Percentiles rank a stretch among this genome's conserved stretches.
Conservation (phyloP, 2,888 invertebrate genomes). For the Mylabris sibirica region DNA sequence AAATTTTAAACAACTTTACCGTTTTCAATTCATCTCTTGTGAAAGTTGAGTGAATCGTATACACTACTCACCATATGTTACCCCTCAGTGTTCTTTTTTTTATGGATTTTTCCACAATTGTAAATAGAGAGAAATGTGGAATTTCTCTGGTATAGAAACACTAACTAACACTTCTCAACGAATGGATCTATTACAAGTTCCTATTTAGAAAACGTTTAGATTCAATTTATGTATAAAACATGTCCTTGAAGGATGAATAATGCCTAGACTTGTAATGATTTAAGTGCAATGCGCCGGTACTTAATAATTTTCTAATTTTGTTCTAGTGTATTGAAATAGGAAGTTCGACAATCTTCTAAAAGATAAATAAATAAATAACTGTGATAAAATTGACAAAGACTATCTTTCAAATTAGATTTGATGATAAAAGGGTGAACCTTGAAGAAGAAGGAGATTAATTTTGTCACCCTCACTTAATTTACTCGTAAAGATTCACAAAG, state of each 20-base stretch:
- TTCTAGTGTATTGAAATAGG: too few species aligned
- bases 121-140: too few species aligned
- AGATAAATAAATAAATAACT: neutral
- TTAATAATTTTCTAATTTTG: neutral
- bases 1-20: conserved; percentile 21
- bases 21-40: conserved; percentile 19
- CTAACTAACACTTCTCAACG: neutral
- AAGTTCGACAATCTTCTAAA: neutral
- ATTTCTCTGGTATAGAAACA: too few species aligned
- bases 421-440: too few species aligned
- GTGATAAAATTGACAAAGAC: conserved; percentile 14
- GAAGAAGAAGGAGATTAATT: conserved; percentile 22
- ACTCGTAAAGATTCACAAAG: neutral
- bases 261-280: conserved; percentile 22
- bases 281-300: neutral
- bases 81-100: too few species aligned
- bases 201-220: conserved; percentile 30
- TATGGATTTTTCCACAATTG: too few species aligned
- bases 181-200: conserved; percentile 12
- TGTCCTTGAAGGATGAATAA: conserved; percentile 29
- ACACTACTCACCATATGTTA: neutral
- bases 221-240: conserved; percentile 28
- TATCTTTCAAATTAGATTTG: conserved; percentile 23
- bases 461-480: neutral
- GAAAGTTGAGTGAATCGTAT: neutral